Conservation (phyloP, 2,888 invertebrate species). For the Mactromeris polynyma region DNA sequence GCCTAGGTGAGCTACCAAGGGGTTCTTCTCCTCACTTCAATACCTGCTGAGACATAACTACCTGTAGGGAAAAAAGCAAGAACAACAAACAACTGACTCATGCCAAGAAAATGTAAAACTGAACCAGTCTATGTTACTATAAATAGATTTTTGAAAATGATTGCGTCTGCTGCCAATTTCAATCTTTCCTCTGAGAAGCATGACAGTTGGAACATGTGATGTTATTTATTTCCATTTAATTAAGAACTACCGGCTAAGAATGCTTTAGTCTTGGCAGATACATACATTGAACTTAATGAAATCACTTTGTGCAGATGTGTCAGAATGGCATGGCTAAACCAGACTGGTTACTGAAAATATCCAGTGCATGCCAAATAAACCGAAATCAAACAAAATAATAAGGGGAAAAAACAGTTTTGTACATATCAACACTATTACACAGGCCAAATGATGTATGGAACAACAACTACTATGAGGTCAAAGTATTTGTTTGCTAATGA, state of each 20-base stretch:
- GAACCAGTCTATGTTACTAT: constrained; percentile 35
- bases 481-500: too few species aligned
- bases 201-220: constrained; percentile 11
- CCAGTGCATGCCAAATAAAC: background rate
- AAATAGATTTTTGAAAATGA: constrained; percentile 14
- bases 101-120: constrained; percentile 30
- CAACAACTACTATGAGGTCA: too few species aligned
- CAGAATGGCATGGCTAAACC: background rate
- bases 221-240: constrained; percentile 23
- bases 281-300: background rate
- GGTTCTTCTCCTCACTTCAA: too few species aligned
- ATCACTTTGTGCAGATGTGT: background rate
- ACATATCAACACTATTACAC: background rate
- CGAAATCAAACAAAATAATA: background rate
- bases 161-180: constrained; percentile 14
- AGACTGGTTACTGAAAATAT: background rate
- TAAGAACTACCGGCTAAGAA: background rate
- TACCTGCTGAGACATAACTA: constrained; percentile 5
- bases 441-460: too few species aligned
- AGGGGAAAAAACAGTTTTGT: background rate
- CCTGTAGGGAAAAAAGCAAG: background rate
- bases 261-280: background rate
- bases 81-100: constrained; percentile 39
- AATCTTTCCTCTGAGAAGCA: background rate
- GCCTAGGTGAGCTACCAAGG: background rate